Base-by-base conservation (phyloP, 2,888 invertebrate species). In the Lumbricus terrestris region DNA sequence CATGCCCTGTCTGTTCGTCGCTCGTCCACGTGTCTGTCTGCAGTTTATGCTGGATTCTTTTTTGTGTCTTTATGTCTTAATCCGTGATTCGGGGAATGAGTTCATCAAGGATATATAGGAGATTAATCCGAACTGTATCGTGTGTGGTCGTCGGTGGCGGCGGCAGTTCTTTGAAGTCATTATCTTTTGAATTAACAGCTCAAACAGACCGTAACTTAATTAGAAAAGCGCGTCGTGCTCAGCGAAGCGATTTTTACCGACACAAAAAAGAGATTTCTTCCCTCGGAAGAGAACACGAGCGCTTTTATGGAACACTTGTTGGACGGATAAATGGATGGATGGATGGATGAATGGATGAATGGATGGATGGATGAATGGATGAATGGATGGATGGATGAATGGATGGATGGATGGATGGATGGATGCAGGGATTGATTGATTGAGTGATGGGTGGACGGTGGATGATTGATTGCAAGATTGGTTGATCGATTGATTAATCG, bases 131-230 rank as follows among this genome's bases (percentile, higher is more conserved):
- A 69, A 69, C n/a, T n/a, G 69, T n/a, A n/a, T n/a, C n/a, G n/a
- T n/a, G n/a, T 15, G 69, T 69, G 69, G 69, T n/a, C 11, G 69
- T 69, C 13, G 69, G 40, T 6, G 8, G 6, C 40, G 6, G 6
- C 15, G 40, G 69, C 69, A n/a, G 69, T n/a, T 69, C 69, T 69
- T 69, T 69, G n/a, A 69, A 69, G 69, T n/a, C 29, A 69, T 69
- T 69, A 69, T 69, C 69, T 69, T 69, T 69, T 0, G 69, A 69
- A 69, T 69, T 69, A 69, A 29, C 69, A n/a, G 69, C 69, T 69
- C 69, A 69, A n/a, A 69, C 69, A 69, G 69, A 69, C 69, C 69
- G 69, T 69, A 69, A 69, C 69, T 69, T 69, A 69, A 69, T 69
- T 69, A 69, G 69, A 69, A 69, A 69, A n/a, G 8, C 29, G 4